phyloP scores from a whole-genome alignment of 64 coral and sea anemone species.

The Cladopsammia gracilis region DNA sequence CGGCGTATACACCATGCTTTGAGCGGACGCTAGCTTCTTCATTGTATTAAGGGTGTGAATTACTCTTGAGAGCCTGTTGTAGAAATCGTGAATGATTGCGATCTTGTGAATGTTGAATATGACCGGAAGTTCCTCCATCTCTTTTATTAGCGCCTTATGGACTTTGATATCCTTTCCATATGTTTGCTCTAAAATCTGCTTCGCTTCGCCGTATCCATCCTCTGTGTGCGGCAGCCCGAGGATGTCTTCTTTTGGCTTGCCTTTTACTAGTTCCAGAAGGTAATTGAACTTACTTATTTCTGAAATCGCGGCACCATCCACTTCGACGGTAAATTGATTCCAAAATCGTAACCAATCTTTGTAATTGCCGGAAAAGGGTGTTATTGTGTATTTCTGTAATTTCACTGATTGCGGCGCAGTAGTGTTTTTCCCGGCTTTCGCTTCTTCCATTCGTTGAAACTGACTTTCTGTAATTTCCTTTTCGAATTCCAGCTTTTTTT shows the following conservation, averaged over 20 bases:
- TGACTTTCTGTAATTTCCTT: too few species aligned
- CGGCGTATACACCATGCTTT: slow-evolving; percentile 36
- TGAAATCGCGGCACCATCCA: slow-evolving; percentile 16
- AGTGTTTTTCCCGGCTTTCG: too few species aligned
- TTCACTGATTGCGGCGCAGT: too few species aligned
- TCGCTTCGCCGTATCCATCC: slow-evolving; percentile 61
- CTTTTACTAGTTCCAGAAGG: slow-evolving; percentile 61
- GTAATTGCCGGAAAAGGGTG: neutral
- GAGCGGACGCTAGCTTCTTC: slow-evolving; percentile 34
- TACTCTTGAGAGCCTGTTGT: slow-evolving; percentile 36
- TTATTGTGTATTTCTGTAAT: too few species aligned
- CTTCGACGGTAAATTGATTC: slow-evolving; percentile 45
- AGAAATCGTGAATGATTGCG: slow-evolving; percentile 31
- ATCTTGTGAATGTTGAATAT: slow-evolving; percentile 40
- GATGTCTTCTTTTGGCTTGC: slow-evolving; percentile 62
- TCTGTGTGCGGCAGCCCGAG: slow-evolving; percentile 61
- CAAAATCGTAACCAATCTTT: slow-evolving; percentile 54
- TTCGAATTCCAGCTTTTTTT: too few species aligned
- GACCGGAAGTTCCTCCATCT: slow-evolving; percentile 28
- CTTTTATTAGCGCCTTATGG: slow-evolving; percentile 49
- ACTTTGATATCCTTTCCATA: slow-evolving; percentile 72
- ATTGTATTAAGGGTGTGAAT: slow-evolving; percentile 61
- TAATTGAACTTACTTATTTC: slow-evolving; percentile 82
- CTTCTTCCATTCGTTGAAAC: too few species aligned
- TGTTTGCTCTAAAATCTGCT: slow-evolving; percentile 55